A percentile compares a stretch with the other conserved stretches of the same genome.
Conservation (phyloP, 30 jellyfish, hydroid and myxozoan species). For the Hydractinia echinata region DNA sequence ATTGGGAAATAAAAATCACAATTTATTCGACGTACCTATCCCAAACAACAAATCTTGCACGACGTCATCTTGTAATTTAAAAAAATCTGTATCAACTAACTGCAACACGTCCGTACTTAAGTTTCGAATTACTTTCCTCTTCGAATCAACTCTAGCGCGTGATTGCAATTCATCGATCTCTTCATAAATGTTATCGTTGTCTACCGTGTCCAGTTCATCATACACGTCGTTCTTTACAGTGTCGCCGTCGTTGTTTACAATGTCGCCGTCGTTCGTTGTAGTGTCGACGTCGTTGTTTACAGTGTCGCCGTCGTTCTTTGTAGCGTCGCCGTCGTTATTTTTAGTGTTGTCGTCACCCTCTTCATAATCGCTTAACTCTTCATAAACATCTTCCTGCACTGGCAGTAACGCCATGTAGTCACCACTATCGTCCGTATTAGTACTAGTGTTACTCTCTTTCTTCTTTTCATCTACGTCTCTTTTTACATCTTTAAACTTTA, state of each 20-base stretch:
- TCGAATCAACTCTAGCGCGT: background rate
- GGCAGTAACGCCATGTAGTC: background rate
- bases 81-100: background rate
- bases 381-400: background rate
- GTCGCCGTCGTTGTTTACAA: background rate
- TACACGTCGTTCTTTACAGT: background rate
- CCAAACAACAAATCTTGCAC: constrained; percentile 17
- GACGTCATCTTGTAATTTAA: background rate
- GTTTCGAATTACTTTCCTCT: background rate
- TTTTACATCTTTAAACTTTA: background rate
- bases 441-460: background rate
- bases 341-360: background rate
- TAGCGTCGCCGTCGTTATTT: background rate
- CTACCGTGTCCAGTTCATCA: background rate
- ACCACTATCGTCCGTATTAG: background rate
- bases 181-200: background rate
- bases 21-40: constrained; percentile 2
- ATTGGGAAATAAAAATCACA: background rate
- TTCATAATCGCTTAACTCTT: background rate
- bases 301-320: background rate
- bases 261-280: background rate
- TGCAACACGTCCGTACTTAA: background rate
- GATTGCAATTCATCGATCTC: background rate
- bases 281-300: background rate
- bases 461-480: background rate